Evolutionary conservation across 2,113 vertebrate species (phyloP).

Genomic region (Lampris incognitus): DNA sequence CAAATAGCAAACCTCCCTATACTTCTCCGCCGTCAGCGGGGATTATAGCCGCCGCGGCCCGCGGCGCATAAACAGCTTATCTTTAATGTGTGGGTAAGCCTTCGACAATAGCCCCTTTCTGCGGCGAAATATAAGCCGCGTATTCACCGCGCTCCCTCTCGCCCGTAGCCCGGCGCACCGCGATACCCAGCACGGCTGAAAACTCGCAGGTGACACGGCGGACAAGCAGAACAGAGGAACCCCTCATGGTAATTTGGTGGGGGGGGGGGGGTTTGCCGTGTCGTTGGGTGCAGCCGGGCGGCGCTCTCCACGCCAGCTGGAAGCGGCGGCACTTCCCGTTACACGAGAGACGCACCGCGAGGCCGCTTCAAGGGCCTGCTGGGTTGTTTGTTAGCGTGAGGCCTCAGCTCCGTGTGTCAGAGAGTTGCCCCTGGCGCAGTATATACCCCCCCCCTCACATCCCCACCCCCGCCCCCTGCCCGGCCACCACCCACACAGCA

Average conservation of each 20-base stretch:
- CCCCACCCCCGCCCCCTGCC: no score
- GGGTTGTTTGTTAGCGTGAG: slow-evolving; percentile 85
- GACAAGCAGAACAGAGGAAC: slow-evolving; percentile 57
- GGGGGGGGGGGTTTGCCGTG: slow-evolving; percentile 51
- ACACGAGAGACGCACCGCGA: slow-evolving; percentile 72
- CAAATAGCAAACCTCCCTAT: slow-evolving; percentile 9
- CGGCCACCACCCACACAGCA: not conserved
- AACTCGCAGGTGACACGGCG: slow-evolving; percentile 49
- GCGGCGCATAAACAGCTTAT: slow-evolving; percentile 59
- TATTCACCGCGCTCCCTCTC: slow-evolving; percentile 43
- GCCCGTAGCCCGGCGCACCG: slow-evolving; percentile 38
- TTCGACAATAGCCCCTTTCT: slow-evolving; percentile 59
- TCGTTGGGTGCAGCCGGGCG: slow-evolving; percentile 46
- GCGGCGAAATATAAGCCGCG: slow-evolving; percentile 48
- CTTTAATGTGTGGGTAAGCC: slow-evolving; percentile 57
- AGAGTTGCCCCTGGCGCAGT: slow-evolving; percentile 72
- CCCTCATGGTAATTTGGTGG: slow-evolving; percentile 51
- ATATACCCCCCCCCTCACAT: no score
- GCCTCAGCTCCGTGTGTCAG: slow-evolving; percentile 85
- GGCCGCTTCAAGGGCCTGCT: slow-evolving; percentile 56
- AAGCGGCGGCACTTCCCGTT: slow-evolving; percentile 73
- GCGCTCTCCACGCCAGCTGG: slow-evolving; percentile 68
- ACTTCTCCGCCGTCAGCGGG: slow-evolving; percentile 39
- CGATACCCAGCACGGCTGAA: slow-evolving; percentile 39
- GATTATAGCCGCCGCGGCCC: slow-evolving; percentile 46